Evolutionary conservation across 2,888 invertebrate genomes (phyloP), one percentile per base, ranked within the genome.

Genomic region (Sphaeridia pumilis): DNA sequence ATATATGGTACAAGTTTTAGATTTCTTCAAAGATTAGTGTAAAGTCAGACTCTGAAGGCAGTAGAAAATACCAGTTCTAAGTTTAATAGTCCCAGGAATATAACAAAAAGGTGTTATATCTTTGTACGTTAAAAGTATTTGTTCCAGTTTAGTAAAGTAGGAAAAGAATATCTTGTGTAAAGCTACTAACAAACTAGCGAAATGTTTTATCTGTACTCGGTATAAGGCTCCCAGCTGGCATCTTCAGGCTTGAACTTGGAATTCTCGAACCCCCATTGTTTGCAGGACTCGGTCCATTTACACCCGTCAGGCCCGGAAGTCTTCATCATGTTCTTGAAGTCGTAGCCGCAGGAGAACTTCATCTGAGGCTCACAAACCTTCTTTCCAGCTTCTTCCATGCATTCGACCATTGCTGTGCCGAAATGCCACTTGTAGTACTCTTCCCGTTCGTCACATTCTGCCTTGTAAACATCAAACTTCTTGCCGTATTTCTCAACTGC

Each of bases 281-380:
- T 42, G 43, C 52, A 52, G n/a, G 1, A 1, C 20, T 52, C 43
- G 1, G 46, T 43, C 52, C 52, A 52, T 2, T 47, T 52, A 17
- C 52, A 52, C 5, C 47, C 34, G 12, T 52, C 52, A 22, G 27
- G 17, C 2, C 52, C 52, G 3, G 52, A 41, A 27, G 47, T 46
- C 42, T 52, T 52, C 34, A 52, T 31, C 52, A 52, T 52, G 20
- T 52, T 52, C 28, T 52, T 52, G 43, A 38, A 52, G 41, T 52
- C 52, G 22, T 52, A 52, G 14, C 52, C 52, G 34, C 52, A 49
- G 10, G 49, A 45, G 24, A 54, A 54, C 24, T 50, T 54, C 54
- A 50, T 54, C n/a, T 50, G 49, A 20, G 45, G 36, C 22, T 48
- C n/a, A 41, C 50, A 50, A 46, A 43, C 46, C 2, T n/a, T 38